Percentiles rank a stretch among this genome's conserved stretches.
These are phyloP conservation scores for Dermochelys coriacea DNA, from an alignment of 2,797 vertebrate species.

Conservation along the genomic window DNA sequence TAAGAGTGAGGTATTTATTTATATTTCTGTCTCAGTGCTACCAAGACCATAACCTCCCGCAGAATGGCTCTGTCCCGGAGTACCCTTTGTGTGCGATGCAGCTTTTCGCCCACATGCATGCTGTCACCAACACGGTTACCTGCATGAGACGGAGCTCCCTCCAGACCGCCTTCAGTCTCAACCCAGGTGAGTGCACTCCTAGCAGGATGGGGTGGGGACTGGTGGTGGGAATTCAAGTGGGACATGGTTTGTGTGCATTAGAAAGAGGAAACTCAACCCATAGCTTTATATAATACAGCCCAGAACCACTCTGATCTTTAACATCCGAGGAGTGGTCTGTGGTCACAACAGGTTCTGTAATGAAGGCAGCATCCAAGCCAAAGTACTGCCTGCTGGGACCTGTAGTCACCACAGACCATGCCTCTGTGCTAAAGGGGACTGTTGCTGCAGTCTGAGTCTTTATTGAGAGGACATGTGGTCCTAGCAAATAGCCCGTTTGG, in stretches of 20 bases:
- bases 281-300: neutral
- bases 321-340: neutral
- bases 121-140: constrained; percentile 90
- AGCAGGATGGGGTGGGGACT: fast-evolving
- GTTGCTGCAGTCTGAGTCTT: neutral
- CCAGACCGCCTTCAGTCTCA: constrained; percentile 90
- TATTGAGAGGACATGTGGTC: neutral
- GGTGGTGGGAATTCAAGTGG: neutral
- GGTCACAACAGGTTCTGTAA: neutral
- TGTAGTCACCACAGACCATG: neutral
- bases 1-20: fast-evolving
- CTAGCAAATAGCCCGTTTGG: neutral
- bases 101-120: constrained; percentile 95
- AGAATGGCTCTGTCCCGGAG: constrained; percentile 79
- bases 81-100: constrained; percentile 96
- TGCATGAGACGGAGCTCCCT: constrained; percentile 94
- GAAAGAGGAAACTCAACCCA: neutral
- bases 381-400: neutral
- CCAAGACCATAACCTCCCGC: constrained; percentile 84
- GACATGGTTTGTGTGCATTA: neutral
- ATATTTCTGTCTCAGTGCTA: constrained; percentile 83
- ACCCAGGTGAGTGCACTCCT: constrained; percentile 83
- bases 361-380: neutral
- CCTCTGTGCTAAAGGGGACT: neutral
- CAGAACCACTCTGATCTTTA: neutral